Base-by-base conservation (phyloP, 2,797 vertebrate genomes). In the Miichthys miiuy region DNA sequence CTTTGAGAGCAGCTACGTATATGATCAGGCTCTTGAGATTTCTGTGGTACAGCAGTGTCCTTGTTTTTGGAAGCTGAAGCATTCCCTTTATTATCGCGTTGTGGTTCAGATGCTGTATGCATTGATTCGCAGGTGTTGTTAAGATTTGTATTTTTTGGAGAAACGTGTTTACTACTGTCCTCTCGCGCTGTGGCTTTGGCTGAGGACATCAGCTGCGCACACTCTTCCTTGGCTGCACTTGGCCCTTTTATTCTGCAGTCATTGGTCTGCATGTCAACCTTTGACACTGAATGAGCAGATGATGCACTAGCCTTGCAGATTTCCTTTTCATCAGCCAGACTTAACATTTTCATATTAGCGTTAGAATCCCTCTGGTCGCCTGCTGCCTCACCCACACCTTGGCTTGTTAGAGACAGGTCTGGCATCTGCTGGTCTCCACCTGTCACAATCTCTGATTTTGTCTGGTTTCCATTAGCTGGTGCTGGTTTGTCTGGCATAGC, bases 331-430 rank as follows among this genome's bases (percentile, higher is more conserved):
- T 83, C 85, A 60, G 76, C 57, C 16, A 16, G 75, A 47, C 80
- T 88, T 75, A 88, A 71, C 14, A 62, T 77, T 81, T 83, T 93
- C 70, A 91, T 55, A 76, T 93, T 95, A 65, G 89, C 91, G 34
- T 94, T 94, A 60, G 74, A 85, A 85, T 94, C 94, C 80, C 71
- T 90, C 44, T 42, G 68, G 71, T 81, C 77, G 16, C 68, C 82
- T 72, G 75, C 80, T 34, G 83, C 34, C 55, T 86, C 89, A 67
- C 56, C 84, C 52, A 50, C 68, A 84, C 79, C 61, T 70, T 71
- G 78, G 70, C 75, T 70, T 48, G 54, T 80, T 54, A 62, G 71
- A 48, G 77, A 74, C 80, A 77, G 67, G 41, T 86, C 86, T 68
- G 87, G 85, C 34, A 74, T 82, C 46, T 82, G 77, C 64, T 79